Percentiles rank a stretch among this genome's conserved stretches.
These are phyloP conservation scores for Drepanosiphum platanoidis DNA, from an alignment of 2,888 invertebrate species.

Conservation along the genomic window DNA sequence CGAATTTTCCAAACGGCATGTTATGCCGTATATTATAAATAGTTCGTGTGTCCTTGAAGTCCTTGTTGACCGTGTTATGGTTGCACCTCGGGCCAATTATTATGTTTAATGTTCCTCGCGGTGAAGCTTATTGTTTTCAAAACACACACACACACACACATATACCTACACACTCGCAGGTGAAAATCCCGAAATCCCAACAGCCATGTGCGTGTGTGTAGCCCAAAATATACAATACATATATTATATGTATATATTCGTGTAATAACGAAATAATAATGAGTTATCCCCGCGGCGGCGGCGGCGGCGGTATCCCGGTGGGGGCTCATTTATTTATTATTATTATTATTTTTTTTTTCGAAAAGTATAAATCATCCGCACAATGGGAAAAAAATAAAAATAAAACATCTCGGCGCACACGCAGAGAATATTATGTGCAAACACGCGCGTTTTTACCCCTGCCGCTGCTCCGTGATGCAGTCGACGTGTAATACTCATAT, in stretches of 20 bases:
- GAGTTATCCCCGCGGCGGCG: slow-evolving; percentile 44
- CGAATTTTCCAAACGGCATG: background rate
- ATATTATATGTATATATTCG: slow-evolving; percentile 8
- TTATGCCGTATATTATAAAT: background rate
- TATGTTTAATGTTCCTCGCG: background rate
- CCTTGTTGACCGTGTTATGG: background rate
- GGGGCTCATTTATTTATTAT: slow-evolving; percentile 34
- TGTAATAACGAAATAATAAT: slow-evolving; percentile 19
- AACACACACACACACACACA: background rate
- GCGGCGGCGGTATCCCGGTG: slow-evolving; percentile 27
- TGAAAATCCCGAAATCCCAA: slow-evolving; percentile 19
- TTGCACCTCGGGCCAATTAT: slow-evolving; percentile 15
- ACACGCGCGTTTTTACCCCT: slow-evolving; percentile 4
- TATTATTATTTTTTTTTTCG: background rate
- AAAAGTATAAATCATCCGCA: slow-evolving; percentile 35
- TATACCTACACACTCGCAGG: too few species aligned
- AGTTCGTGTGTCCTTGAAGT: background rate
- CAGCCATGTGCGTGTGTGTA: background rate
- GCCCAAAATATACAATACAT: too few species aligned
- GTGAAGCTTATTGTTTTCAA: slow-evolving; percentile 3
- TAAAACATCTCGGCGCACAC: slow-evolving; percentile 5
- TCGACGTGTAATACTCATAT: background rate
- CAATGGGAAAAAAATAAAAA: background rate
- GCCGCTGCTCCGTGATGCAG: background rate
- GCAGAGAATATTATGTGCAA: slow-evolving; percentile 31